Evolutionary conservation across 2,113 vertebrate species (phyloP), one percentile per base, ranked within the genome.

Genomic region (Rhizomys pruinosus): DNA sequence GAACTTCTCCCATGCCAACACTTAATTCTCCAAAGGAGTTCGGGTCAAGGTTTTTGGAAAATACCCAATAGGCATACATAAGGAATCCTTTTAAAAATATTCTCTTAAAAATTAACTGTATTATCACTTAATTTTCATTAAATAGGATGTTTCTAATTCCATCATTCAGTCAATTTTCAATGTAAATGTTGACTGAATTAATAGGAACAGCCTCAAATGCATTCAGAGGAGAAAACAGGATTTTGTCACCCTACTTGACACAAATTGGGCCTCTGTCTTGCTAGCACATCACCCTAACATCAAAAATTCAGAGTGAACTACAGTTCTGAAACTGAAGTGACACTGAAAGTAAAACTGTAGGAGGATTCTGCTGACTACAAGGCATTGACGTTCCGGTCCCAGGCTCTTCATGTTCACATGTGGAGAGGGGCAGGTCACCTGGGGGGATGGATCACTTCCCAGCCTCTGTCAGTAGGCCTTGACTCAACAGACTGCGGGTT

Each of bases 51-150:
- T 52, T 91, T 94, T 73, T 23, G 2, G 90, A 85, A 91, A 94
- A 87, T 52, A 20, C 0, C 68, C 11, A 13, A 73, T 27, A 47
- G 39, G 39, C 3, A 8, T 86, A 88, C 39, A 73, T 69, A 64
- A 94, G 80, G 27, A 23, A 84, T 57, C 78, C 27, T 68, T 87
- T 88, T 55, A 63, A 87, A 76, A 86, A 59, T 59, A 59, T 93
- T 79, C 10, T 84, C 66, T 29, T 81, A 80, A 42, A 74, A 69
- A 78, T 74, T 6, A 81, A 80, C 22, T 84, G 9, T 64, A n/a
- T 44, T 47, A 3, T 37, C 22, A 59, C 17, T 91, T 81, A 74
- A 52, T 29, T 93, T 92, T 82, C 39, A 84, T 13, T 13, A 93
- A 59, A 29, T 55, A 82, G 47, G 13, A 63, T 44, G 91, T 42